Evolutionary conservation across 2,797 vertebrate species (phyloP), one percentile per base, ranked within the genome.

Genomic region (Catharus ustulatus): DNA sequence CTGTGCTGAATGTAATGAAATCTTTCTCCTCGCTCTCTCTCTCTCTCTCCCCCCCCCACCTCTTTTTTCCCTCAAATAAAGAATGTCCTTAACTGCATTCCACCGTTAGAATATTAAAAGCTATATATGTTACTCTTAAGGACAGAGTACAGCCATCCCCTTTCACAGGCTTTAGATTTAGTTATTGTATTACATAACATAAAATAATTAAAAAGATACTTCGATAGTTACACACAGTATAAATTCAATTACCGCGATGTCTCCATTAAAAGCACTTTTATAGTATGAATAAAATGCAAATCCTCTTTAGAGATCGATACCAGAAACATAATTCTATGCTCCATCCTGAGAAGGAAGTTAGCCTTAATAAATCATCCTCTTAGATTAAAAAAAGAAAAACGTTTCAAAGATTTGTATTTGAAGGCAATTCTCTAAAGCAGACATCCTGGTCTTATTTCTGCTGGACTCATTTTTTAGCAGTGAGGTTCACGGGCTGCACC

Each of bases 231-330:
- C 97, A 98, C 97, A 97, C 96, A 97, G 96, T 97, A 98, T 97
- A 98, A 97, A 98, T 98, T 98, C 97, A 98, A 98, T 98, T 98
- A 98, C 97, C 80, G 66, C 96, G 63, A 96, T 97, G 97, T 97
- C 97, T 98, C 97, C 98, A 98, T 98, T 98, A 98, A 98, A 98
- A 97, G 96, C 95, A 97, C 97, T 98, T 98, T 98, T 98, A 98
- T 96, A 97, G 97, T 97, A 98, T 94, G 97, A 98, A 98, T 98
- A 98, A 98, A 98, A 98, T 98, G 97, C 97, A 98, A 98, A 98
- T 97, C 97, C 97, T 97, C 97, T 98, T 97, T 97, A 97, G 96
- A 95, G 97, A 98, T 98, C 98, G 96, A 98, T 98, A 98, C 93
- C 87, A 97, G 97, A 97, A 96, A 97, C 97, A 98, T 98, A 98